phyloP scores from a whole-genome alignment of 2,797 vertebrate species.

The Chrysocyon brachyurus region DNA sequence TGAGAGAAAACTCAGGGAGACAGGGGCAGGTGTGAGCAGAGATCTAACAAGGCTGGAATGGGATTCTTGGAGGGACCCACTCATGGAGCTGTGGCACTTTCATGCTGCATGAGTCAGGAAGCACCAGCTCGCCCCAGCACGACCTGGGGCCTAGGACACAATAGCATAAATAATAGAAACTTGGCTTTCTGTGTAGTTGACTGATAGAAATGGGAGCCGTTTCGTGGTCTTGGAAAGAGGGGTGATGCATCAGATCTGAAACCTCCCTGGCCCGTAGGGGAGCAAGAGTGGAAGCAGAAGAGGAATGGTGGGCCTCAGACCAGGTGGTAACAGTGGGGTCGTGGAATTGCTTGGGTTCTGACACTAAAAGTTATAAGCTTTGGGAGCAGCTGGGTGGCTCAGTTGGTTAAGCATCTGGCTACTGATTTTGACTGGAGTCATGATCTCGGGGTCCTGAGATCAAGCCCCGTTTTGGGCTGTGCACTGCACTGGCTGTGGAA shows the following conservation, averaged over 20 bases:
- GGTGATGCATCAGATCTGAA: not conserved
- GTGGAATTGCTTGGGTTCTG: not conserved
- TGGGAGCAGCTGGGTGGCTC: not conserved
- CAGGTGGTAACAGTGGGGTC: too few species aligned
- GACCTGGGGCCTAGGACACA: not conserved
- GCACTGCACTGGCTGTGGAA: not conserved
- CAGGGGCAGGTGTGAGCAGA: not conserved
- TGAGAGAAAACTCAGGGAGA: not conserved
- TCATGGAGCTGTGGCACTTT: not conserved
- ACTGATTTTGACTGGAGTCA: not conserved
- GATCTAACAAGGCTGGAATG: too few species aligned
- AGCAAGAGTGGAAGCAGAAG: not conserved
- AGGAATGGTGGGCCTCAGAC: not conserved
- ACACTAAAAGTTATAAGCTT: not conserved
- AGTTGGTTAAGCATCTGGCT: not conserved
- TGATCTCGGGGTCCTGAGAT: not conserved
- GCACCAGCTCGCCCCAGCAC: not conserved
- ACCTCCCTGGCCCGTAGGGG: not conserved
- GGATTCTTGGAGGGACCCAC: not conserved
- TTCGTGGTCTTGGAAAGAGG: not conserved
- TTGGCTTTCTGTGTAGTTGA: not conserved
- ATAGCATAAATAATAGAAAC: fast-evolving
- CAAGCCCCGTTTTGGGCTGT: not conserved
- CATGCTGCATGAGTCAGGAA: not conserved
- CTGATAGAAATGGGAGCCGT: not conserved